Evolutionary conservation across 2,888 invertebrate genomes (phyloP), one percentile per base, ranked within the genome.

Genomic region (Brachylomia viminalis): DNA sequence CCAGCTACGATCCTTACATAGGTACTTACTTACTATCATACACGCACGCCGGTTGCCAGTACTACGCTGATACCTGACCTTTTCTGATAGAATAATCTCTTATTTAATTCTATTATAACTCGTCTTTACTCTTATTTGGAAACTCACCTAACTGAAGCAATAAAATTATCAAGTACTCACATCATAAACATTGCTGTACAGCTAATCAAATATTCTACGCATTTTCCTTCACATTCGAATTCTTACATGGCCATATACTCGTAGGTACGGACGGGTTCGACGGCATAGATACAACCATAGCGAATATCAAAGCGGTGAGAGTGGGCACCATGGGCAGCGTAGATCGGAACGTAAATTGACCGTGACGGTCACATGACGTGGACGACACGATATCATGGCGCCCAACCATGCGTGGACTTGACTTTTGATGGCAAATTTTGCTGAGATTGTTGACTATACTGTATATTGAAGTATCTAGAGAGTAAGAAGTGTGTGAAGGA

Each of bases 271-370:
- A 33, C 15, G 30, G 20, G 20, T 30, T 58, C 38, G 27, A 38
- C 30, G 20, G 42, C 52, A 61, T 52, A 15, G 20, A 30, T 58
- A 42, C 68, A 82, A 80, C 83, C 84, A 87, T 84, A 77, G 82
- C 78, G 77, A 89, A 87, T 86, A 82, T 79, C 74, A 79, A 83
- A 87, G 72, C 68, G 86, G 85, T 80, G 89, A 90, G 89, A 91
- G 89, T 89, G 75, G 77, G 70, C 23, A 8, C 42, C 42, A 42
- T 30, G 49, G 42, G 85, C 64, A 82, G 75, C 64, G 59, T 81
- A 56, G 72, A 77, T 69, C 47, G 76, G 69, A 67, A 59, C 75
- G 78, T 45, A 78, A 84, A 84, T 89, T 84, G 83, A 88, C 79
- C 87, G 82, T 83, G 78, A 80, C 81, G 85, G 61, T 72, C 86